phyloP scores from a whole-genome alignment of 2,797 vertebrate genomes.

The Alauda arvensis region DNA sequence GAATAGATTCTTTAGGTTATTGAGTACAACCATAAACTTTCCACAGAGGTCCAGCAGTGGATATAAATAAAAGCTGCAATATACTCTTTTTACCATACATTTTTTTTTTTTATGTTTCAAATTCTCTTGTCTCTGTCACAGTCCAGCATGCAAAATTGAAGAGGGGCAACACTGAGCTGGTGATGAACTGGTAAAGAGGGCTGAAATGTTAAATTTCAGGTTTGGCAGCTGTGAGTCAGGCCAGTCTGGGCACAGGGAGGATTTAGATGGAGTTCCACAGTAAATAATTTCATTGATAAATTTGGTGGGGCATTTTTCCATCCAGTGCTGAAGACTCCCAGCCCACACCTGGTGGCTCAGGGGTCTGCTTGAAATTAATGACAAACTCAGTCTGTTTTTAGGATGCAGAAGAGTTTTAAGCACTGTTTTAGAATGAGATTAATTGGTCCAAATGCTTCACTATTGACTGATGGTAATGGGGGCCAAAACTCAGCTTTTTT shows the following conservation, averaged over 20 bases:
- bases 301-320: not conserved
- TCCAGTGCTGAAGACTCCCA: not conserved
- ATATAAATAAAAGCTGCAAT: not conserved
- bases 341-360: not conserved
- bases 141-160: not conserved
- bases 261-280: accelerated
- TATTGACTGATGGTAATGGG: accelerated
- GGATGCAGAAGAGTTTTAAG: not conserved
- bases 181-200: not conserved
- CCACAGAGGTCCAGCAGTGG: not conserved
- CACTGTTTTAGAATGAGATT: not conserved
- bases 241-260: not conserved
- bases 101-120: not conserved
- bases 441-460: not conserved
- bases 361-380: not conserved
- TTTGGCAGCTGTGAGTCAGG: not conserved
- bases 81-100: accelerated
- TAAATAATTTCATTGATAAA: not conserved
- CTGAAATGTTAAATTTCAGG: not conserved
- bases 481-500: not conserved
- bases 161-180: not conserved
- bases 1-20: not conserved
- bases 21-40: accelerated
- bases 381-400: not conserved
- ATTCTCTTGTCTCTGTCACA: not conserved